Conservation (phyloP, 2,113 vertebrate species). For the Corapipo altera region DNA sequence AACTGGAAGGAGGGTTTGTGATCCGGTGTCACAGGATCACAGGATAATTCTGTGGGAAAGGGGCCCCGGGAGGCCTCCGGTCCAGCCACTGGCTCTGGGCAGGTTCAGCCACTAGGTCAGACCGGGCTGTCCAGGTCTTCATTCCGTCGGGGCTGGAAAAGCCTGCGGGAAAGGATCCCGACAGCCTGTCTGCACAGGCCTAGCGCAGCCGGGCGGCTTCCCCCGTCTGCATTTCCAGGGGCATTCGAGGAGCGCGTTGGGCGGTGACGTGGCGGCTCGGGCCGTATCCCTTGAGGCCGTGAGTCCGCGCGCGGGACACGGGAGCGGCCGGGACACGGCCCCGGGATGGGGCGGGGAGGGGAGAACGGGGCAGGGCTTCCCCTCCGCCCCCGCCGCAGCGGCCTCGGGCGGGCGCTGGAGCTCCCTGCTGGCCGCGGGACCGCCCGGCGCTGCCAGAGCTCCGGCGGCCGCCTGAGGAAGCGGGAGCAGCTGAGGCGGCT, state of each 20-base stretch:
- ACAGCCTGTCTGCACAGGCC: background rate
- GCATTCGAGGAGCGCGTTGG: background rate
- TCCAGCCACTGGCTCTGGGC: background rate
- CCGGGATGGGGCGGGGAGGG: background rate
- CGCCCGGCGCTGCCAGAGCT: background rate
- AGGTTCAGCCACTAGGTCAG: background rate
- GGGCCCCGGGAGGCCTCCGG: background rate
- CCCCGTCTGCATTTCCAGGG: background rate
- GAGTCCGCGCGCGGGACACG: background rate
- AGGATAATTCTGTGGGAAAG: background rate
- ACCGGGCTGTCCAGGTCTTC: background rate
- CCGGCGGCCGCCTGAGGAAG: background rate
- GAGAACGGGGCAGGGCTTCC: background rate
- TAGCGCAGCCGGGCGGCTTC: accelerated
- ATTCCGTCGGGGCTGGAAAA: background rate
- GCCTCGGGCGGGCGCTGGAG: background rate
- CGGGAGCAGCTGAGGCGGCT: too few species aligned
- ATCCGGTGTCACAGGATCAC: background rate
- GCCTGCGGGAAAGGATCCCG: background rate
- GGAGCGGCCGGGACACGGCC: background rate
- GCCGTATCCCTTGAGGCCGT: background rate
- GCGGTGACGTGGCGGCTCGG: background rate
- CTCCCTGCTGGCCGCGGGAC: background rate
- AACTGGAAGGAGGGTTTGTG: accelerated
- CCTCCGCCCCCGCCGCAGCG: background rate